Conservation (phyloP, 2,888 invertebrate genomes). For the Ormyrus thymus region DNA sequence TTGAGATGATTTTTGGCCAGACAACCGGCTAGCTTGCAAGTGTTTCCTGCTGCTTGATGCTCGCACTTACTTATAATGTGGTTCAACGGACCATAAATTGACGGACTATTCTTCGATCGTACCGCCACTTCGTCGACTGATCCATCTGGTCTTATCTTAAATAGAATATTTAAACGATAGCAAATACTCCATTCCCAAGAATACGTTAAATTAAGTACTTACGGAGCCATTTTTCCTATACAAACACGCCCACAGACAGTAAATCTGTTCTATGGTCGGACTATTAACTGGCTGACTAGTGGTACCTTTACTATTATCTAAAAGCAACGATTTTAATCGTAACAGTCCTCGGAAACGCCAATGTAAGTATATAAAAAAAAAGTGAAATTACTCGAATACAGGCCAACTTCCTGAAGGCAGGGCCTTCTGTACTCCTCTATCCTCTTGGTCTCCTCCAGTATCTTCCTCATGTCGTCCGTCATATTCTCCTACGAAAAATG, state of each 20-base stretch:
- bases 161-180: no score
- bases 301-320: slow-evolving; percentile 15
- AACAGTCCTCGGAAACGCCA: not conserved
- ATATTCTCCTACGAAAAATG: slow-evolving; percentile 4
- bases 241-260: slow-evolving; percentile 40
- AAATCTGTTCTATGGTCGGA: slow-evolving; percentile 37
- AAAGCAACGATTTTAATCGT: not conserved
- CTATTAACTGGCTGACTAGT: slow-evolving; percentile 16
- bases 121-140: slow-evolving; percentile 21
- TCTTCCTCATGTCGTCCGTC: slow-evolving; percentile 20
- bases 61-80: slow-evolving; percentile 27
- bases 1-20: slow-evolving; percentile 39
- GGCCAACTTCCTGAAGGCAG: slow-evolving; percentile 33
- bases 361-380: no score
- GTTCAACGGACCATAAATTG: slow-evolving; percentile 17
- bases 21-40: slow-evolving; percentile 40
- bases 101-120: slow-evolving; percentile 25
- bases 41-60: slow-evolving; percentile 31
- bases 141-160: slow-evolving; percentile 21
- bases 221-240: slow-evolving; percentile 39
- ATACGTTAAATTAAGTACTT: not conserved
- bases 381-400: slow-evolving; percentile 24
- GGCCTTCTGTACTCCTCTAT: slow-evolving; percentile 44
- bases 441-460: slow-evolving; percentile 33
- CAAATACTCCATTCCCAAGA: not conserved